Conservation (phyloP, 2,888 invertebrate species). For the Rapana venosa region DNA sequence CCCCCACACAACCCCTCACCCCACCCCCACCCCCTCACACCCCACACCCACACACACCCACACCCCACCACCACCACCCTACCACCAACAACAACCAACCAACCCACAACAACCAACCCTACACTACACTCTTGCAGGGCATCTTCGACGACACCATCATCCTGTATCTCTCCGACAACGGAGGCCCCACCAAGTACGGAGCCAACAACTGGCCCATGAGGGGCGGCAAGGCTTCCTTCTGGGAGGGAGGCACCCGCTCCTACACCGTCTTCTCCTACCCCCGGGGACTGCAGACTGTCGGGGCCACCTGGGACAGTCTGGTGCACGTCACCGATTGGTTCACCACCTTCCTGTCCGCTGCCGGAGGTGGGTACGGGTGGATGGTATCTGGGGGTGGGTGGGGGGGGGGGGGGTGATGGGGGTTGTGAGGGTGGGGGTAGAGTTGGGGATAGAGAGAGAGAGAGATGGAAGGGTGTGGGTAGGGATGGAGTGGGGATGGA, state of each 20-base stretch:
- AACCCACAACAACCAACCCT: too few species aligned
- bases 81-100: too few species aligned
- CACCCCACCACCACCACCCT: too few species aligned
- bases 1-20: too few species aligned
- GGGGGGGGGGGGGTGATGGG: background rate
- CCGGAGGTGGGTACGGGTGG: background rate
- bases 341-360: slow-evolving; percentile 20
- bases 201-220: slow-evolving; percentile 23
- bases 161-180: slow-evolving; percentile 26
- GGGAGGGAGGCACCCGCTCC: slow-evolving; percentile 29
- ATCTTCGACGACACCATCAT: slow-evolving; percentile 10
- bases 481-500: too few species aligned
- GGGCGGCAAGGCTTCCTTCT: slow-evolving; percentile 24
- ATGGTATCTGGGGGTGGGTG: background rate
- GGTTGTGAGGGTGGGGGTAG: background rate
- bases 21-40: too few species aligned
- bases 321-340: slow-evolving; percentile 21
- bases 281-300: background rate
- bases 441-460: background rate
- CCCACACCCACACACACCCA: too few species aligned
- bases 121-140: background rate
- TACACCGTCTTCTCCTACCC: slow-evolving; percentile 22
- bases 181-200: background rate
- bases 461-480: background rate
- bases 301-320: background rate